phyloP scores from a whole-genome alignment of 2,888 invertebrate species.

The Ommatoiulus sabulosus region DNA sequence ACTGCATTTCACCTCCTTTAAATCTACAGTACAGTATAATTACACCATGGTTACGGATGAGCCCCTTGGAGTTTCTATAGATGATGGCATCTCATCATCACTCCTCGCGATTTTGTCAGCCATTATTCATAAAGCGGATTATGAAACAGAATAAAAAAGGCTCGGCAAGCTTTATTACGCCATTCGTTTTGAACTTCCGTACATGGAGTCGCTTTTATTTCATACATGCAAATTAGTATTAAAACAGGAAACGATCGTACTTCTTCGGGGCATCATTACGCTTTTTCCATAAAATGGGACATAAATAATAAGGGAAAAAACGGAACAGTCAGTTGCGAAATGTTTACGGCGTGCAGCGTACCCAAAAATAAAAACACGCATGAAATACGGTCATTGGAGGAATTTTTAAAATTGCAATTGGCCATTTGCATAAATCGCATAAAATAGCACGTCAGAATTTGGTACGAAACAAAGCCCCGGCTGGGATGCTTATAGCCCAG shows the following conservation, averaged over 20 bases:
- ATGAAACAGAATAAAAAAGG: conserved; percentile 15
- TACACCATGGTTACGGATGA: neutral
- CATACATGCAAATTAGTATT: neutral
- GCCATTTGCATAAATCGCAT: conserved; percentile 4
- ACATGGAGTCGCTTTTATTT: neutral
- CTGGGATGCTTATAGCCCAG: neutral
- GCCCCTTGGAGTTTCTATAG: neutral
- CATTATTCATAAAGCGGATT: neutral
- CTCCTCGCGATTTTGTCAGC: neutral
- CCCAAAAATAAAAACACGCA: neutral
- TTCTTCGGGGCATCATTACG: neutral
- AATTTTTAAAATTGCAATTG: neutral
- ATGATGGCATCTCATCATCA: neutral
- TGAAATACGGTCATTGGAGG: neutral
- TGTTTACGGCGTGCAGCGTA: conserved; percentile 6
- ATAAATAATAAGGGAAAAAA: neutral
- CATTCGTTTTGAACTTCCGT: neutral
- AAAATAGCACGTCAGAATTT: neutral
- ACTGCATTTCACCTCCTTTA: neutral
- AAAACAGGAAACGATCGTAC: conserved; percentile 16
- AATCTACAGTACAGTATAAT: neutral
- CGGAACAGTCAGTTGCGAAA: neutral
- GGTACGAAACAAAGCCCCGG: neutral
- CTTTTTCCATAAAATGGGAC: neutral
- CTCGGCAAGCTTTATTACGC: neutral